Percentiles rank a stretch among this genome's conserved stretches.
Evolutionary conservation across 2,888 invertebrate genomes (phyloP).

Genomic region (Rhagonycha fulva): DNA sequence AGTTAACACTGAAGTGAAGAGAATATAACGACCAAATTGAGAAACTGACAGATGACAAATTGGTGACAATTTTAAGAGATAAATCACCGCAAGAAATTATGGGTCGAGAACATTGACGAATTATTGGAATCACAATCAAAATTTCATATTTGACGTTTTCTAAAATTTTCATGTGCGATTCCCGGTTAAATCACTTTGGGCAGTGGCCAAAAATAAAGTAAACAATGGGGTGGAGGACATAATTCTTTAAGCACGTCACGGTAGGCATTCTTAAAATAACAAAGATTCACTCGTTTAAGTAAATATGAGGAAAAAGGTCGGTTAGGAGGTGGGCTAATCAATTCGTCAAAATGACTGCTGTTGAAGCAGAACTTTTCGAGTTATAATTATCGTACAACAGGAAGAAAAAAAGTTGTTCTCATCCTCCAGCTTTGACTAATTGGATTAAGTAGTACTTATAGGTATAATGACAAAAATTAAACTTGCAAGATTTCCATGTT

Average conservation of each 20-base stretch:
- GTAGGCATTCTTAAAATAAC: background rate
- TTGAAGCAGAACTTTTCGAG: background rate
- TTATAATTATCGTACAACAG: background rate
- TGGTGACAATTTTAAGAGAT: background rate
- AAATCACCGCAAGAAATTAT: background rate
- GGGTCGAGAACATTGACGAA: background rate
- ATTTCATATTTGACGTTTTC: background rate
- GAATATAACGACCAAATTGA: background rate
- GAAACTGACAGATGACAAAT: background rate
- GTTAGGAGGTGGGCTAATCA: background rate
- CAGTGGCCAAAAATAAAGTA: background rate
- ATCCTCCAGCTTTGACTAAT: background rate
- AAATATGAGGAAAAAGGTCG: background rate
- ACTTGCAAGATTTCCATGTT: background rate
- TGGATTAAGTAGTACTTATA: background rate
- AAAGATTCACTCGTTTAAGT: background rate
- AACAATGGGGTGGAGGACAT: background rate
- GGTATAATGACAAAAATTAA: background rate
- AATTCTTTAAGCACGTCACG: background rate
- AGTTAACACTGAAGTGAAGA: background rate
- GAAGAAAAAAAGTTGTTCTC: background rate
- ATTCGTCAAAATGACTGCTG: background rate
- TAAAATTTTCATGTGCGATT: background rate
- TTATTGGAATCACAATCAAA: background rate
- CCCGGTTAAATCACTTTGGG: background rate